phyloP scores from a whole-genome alignment of 2,888 invertebrate species.

The Graphium colonna region DNA sequence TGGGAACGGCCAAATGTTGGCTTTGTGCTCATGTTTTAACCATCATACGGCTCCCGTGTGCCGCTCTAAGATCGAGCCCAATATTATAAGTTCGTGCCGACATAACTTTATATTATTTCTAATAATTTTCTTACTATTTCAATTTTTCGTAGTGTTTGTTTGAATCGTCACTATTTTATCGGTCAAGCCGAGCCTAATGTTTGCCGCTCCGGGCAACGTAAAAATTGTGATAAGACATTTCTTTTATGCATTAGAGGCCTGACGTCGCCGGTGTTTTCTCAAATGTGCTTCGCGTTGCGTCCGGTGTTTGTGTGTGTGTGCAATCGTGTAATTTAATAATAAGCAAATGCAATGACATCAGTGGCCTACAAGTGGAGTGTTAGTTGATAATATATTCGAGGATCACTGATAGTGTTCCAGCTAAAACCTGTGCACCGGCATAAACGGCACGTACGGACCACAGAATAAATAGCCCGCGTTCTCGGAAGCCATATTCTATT shows the following conservation, averaged over 20 bases:
- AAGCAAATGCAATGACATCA: conserved; percentile 9
- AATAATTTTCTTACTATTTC: conserved; percentile 19
- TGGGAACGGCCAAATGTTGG: conserved; percentile 72
- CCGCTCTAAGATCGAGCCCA: conserved; percentile 34
- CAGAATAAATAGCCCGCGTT: conserved; percentile 18
- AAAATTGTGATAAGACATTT: conserved; percentile 43
- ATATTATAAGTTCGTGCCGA: conserved; percentile 28
- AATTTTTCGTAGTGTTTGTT: conserved; percentile 8
- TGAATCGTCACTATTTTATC: conserved; percentile 41
- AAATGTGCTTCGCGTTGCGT: neutral
- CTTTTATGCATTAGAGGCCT: conserved; percentile 23
- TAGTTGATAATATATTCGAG: conserved; percentile 11
- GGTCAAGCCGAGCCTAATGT: conserved; percentile 51
- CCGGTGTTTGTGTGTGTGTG: neutral
- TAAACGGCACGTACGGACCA: neutral
- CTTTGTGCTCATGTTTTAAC: conserved; percentile 55
- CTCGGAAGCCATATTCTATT: conserved; percentile 12
- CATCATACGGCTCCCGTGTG: conserved; percentile 45
- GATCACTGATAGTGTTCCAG: neutral
- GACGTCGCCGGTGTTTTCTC: conserved; percentile 20
- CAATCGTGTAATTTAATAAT: conserved; percentile 12
- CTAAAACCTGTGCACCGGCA: neutral
- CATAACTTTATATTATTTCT: conserved; percentile 24
- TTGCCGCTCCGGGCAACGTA: conserved; percentile 38
- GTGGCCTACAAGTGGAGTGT: conserved; percentile 9